Evolutionary conservation across 2,113 vertebrate species (phyloP).

Genomic region (Mus spicilegus): DNA sequence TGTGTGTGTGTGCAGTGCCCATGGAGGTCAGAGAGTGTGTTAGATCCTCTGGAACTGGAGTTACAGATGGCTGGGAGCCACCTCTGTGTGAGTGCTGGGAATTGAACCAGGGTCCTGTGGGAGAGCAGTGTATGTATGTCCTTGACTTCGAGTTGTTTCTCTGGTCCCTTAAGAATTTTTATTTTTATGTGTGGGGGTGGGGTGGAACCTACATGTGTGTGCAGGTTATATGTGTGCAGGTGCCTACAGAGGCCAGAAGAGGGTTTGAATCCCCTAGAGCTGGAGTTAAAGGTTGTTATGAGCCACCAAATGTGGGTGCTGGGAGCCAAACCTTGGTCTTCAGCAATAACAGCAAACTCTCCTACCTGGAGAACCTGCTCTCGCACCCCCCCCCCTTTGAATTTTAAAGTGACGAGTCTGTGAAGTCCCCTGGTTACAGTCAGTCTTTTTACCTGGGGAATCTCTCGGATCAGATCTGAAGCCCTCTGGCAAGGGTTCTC

Average conservation of each 20-base stretch:
- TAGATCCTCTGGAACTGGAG: neutral
- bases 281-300: neutral
- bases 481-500: slow-evolving; percentile 23
- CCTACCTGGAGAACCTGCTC: neutral
- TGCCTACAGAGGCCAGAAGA: neutral
- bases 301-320: neutral
- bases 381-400: neutral
- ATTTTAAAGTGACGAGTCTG: slow-evolving; percentile 16
- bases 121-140: neutral
- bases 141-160: neutral
- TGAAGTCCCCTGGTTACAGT: neutral
- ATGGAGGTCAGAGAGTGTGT: neutral
- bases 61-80: neutral
- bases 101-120: neutral
- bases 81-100: neutral
- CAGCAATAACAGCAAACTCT: too few relatives aligned
- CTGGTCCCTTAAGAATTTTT: neutral
- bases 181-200: neutral
- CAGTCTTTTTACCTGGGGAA: neutral
- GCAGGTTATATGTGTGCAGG: neutral
- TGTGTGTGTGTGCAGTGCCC: neutral
- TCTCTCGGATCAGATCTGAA: slow-evolving; percentile 36
- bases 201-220: neutral
- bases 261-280: too few relatives aligned
- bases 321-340: neutral